These are phyloP conservation scores for Phaethornis superciliosus DNA, from an alignment of 2,113 vertebrate genomes.

Conservation along the genomic window DNA sequence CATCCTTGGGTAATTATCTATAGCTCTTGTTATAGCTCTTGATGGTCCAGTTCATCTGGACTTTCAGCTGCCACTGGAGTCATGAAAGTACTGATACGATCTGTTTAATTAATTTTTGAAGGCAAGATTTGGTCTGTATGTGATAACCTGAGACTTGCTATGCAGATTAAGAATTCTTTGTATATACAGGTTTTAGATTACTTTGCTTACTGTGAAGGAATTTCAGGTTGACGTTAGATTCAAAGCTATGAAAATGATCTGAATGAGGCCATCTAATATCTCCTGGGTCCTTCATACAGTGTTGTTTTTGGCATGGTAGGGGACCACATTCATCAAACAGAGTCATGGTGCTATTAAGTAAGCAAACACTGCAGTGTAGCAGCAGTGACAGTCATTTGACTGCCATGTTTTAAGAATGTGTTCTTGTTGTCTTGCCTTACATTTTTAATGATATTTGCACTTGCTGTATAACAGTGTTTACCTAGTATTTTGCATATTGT, in stretches of 20 bases:
- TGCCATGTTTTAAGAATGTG: background rate
- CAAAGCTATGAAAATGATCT: background rate
- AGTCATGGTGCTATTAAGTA: background rate
- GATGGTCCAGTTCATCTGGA: background rate
- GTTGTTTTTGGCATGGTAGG: background rate
- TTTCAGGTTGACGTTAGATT: background rate
- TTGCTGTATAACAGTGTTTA: background rate
- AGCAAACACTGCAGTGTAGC: background rate
- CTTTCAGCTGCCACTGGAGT: background rate
- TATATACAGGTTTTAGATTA: background rate
- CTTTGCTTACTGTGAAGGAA: background rate
- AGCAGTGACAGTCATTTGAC: background rate
- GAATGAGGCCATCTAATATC: background rate
- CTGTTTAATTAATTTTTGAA: background rate
- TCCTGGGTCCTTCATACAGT: background rate
- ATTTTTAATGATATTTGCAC: background rate
- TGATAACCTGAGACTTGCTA: slow-evolving; percentile 13
- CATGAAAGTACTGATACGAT: background rate
- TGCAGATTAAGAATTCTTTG: background rate
- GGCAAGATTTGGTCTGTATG: background rate
- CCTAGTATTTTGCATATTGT: background rate
- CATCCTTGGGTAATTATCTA: background rate
- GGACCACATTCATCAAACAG: background rate
- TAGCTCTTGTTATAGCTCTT: background rate
- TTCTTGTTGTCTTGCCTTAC: background rate